These are phyloP conservation scores for Littorina saxatilis DNA, from an alignment of 1,140 invertebrate genomes.

Conservation along the genomic window DNA sequence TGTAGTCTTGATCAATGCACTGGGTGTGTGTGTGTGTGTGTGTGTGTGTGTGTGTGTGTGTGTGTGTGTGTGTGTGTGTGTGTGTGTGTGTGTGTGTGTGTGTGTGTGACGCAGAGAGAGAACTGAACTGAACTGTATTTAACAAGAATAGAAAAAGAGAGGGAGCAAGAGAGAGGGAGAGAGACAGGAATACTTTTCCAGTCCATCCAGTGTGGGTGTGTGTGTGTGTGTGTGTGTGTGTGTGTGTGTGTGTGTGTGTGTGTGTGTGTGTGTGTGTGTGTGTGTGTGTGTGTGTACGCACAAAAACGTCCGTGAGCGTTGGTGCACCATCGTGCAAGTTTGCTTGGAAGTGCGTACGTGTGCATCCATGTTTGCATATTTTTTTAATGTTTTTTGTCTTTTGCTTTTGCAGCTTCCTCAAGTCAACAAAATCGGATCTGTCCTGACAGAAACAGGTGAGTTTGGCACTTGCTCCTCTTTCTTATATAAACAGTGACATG, in stretches of 20 bases:
- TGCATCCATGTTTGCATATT: background rate
- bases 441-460: constrained; percentile 4
- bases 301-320: background rate
- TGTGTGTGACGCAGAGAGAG: too few relatives aligned
- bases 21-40: background rate
- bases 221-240: constrained; percentile 10
- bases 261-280: constrained; percentile 6
- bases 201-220: too few relatives aligned
- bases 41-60: background rate
- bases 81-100: background rate
- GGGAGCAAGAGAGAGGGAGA: too few relatives aligned
- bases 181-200: too few relatives aligned
- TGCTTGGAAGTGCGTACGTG: background rate
- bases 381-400: background rate
- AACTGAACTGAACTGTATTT: too few relatives aligned
- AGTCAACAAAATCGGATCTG: constrained; percentile 4
- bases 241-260: background rate
- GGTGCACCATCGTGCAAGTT: background rate
- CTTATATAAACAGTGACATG: too few relatives aligned
- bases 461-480: background rate
- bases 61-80: background rate
- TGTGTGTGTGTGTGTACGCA: background rate
- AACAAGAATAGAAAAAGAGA: too few relatives aligned
- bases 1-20: too few relatives aligned
- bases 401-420: constrained; percentile 25